Evolutionary conservation across 2,888 invertebrate genomes (phyloP).

Genomic region (Lingula anatina): DNA sequence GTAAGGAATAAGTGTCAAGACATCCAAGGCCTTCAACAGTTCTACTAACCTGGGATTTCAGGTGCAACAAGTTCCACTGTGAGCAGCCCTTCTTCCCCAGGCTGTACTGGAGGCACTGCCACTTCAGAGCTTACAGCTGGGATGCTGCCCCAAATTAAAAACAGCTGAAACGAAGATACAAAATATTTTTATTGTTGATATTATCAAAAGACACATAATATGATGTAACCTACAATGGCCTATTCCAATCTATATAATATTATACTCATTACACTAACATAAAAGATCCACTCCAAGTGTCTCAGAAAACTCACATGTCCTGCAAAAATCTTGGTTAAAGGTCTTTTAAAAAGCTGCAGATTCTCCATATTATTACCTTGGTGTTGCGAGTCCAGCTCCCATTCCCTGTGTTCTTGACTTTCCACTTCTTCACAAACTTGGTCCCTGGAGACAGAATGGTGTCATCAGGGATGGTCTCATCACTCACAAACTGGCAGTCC

Average conservation of each 20-base stretch:
- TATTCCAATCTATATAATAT: too few relatives aligned
- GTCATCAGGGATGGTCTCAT: slow-evolving; percentile 46
- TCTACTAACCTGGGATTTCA: slow-evolving; percentile 24
- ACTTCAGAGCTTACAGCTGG: slow-evolving; percentile 22
- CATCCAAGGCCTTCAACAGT: too few relatives aligned
- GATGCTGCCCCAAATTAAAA: slow-evolving; percentile 26
- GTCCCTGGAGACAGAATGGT: slow-evolving; percentile 38
- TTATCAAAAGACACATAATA: too few relatives aligned
- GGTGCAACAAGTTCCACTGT: slow-evolving; percentile 39
- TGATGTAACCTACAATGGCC: too few relatives aligned
- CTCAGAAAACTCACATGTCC: too few relatives aligned
- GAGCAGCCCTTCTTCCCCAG: slow-evolving; percentile 38
- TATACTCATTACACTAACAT: too few relatives aligned
- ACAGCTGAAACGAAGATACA: slow-evolving; percentile 14
- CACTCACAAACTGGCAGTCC: slow-evolving; percentile 33
- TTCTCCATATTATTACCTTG: slow-evolving; percentile 21
- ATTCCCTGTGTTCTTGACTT: slow-evolving; percentile 44
- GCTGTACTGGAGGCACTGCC: slow-evolving; percentile 30
- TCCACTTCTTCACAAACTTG: slow-evolving; percentile 45
- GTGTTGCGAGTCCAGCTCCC: slow-evolving; percentile 37
- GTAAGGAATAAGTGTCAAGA: background rate
- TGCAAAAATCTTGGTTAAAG: too few relatives aligned
- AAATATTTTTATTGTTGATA: too few relatives aligned
- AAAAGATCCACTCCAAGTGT: too few relatives aligned
- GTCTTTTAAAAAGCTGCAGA: background rate